Conservation (phyloP, 2,888 invertebrate genomes). For the Polymixis flavicincta region DNA sequence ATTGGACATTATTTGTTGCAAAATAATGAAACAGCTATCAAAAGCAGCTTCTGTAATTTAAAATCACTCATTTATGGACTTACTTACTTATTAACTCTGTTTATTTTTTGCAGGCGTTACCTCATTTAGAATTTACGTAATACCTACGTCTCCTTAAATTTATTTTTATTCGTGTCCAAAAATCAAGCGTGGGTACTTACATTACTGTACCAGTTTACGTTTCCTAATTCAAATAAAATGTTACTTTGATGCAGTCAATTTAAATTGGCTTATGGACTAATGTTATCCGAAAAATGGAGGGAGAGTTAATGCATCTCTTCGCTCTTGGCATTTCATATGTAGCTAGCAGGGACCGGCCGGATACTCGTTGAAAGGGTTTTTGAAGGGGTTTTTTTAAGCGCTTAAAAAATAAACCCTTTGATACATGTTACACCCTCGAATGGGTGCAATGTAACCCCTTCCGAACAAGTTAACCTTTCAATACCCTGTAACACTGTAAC, state of each 20-base stretch:
- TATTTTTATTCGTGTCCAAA: background rate
- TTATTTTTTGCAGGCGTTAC: background rate
- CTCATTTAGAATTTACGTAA: slow-evolving; percentile 17
- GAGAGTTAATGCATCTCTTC: background rate
- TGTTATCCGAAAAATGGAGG: background rate
- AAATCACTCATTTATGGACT: background rate
- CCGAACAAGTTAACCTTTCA: too few relatives aligned
- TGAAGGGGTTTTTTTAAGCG: too few relatives aligned
- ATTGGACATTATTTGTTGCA: too few relatives aligned
- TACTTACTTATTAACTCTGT: background rate
- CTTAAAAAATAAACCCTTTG: too few relatives aligned
- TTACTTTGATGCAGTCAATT: background rate
- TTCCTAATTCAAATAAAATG: slow-evolving; percentile 15
- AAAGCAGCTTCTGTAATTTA: slow-evolving; percentile 13
- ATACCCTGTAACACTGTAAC: too few relatives aligned
- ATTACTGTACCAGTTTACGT: background rate
- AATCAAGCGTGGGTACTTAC: background rate
- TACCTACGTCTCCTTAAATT: background rate
- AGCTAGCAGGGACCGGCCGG: too few relatives aligned
- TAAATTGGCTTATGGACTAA: slow-evolving; percentile 17
- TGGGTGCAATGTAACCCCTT: too few relatives aligned
- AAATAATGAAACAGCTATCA: slow-evolving; percentile 14
- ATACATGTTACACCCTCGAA: too few relatives aligned
- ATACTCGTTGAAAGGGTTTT: too few relatives aligned
- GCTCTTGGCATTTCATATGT: background rate